Conservation (phyloP, 2,888 invertebrate genomes). For the Merodon equestris region DNA sequence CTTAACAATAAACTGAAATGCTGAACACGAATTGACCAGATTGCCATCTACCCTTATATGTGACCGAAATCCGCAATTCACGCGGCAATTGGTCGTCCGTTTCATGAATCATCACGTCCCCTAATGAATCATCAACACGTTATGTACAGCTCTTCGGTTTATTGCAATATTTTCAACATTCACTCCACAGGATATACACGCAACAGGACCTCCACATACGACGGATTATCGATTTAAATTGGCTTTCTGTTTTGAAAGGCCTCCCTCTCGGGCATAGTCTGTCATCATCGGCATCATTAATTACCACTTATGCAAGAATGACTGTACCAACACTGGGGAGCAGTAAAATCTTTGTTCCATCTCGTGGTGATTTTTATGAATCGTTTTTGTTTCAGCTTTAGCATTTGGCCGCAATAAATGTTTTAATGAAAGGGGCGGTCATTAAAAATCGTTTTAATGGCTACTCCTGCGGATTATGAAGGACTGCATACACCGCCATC, state of each 20-base stretch:
- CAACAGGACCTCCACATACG: no score
- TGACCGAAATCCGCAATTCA: neutral
- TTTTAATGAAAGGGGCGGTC: slow-evolving; percentile 34
- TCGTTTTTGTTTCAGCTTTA: neutral
- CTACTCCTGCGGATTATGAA: slow-evolving; percentile 22
- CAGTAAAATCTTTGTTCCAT: slow-evolving; percentile 32
- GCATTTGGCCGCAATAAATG: slow-evolving; percentile 28
- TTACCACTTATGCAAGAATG: slow-evolving; percentile 31
- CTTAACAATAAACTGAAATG: no score
- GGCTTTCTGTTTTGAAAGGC: no score
- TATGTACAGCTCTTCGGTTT: neutral
- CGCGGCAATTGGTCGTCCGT: neutral
- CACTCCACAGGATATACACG: neutral
- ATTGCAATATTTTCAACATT: slow-evolving; percentile 10
- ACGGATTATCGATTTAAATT: no score
- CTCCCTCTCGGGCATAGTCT: no score
- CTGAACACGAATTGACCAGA: no score
- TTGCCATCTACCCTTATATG: neutral
- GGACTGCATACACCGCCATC: neutral
- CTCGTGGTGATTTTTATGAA: slow-evolving; percentile 5
- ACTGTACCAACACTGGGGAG: neutral
- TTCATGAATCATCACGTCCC: neutral
- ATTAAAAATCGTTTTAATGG: slow-evolving; percentile 42
- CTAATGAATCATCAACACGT: slow-evolving; percentile 2
- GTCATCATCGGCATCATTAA: slow-evolving; percentile 27